phyloP scores from a whole-genome alignment of 2,797 vertebrate genomes.

The Chiroxiphia lanceolata region DNA sequence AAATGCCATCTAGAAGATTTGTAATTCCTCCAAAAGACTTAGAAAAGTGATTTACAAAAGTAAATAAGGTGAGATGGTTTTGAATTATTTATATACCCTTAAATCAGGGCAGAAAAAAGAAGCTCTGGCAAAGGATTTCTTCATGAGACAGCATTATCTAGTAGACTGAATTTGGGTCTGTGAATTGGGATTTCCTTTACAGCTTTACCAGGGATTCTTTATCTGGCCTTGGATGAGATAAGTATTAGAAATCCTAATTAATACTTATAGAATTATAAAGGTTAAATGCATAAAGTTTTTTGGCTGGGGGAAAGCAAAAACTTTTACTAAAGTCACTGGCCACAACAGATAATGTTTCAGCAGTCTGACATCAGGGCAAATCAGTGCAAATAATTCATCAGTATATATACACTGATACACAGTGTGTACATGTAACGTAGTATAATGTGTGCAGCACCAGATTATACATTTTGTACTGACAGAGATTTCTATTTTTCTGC shows the following conservation, averaged over 20 bases:
- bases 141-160: neutral
- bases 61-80: neutral
- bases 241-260: neutral
- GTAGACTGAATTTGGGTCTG: neutral
- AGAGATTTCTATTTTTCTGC: neutral
- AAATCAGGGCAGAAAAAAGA: neutral
- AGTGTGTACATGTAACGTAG: neutral
- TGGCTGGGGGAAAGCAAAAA: neutral
- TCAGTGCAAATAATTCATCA: neutral
- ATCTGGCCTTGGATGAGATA: neutral
- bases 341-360: neutral
- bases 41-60: neutral
- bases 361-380: neutral
- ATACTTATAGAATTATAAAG: neutral
- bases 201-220: neutral
- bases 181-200: conserved; percentile 8
- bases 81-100: neutral
- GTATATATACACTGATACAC: neutral
- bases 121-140: neutral
- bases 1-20: neutral
- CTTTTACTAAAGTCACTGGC: neutral
- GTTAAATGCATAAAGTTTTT: neutral
- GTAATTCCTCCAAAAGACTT: neutral
- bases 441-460: neutral
- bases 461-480: neutral